Base-by-base conservation (phyloP, 2,888 invertebrate species). In the Oxycera nigricornis region DNA sequence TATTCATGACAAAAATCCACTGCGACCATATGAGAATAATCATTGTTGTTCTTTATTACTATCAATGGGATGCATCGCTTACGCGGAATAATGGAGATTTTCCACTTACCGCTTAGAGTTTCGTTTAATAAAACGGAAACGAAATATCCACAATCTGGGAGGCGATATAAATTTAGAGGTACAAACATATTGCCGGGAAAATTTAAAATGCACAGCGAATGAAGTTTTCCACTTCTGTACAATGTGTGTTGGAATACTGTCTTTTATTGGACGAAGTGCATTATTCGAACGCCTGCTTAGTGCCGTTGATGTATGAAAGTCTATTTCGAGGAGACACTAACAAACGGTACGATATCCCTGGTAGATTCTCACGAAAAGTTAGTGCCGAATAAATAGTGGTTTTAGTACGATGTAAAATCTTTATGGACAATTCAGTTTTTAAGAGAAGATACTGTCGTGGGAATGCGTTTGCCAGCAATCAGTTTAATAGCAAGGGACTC, bases 41-140 rank as follows among this genome's bases (percentile, higher is more conserved):
- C 28, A 59, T 59, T 59, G 59, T 59, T 59, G 59, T 26, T 59
- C 30, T 59, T 59, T 59, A 59, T 59, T 28, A 59, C 59, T 59
- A 59, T 59, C 59, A 59, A 59, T 59, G 59, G 59, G 59, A 59
- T 30, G 30, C 30, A 30, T 28, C 30, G 30, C 59, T 59, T 59
- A 28, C 30, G 11, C 59, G 28, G n/a, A n/a, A 59, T 59, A 59
- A 59, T 59, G 59, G 59, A 59, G 30, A 59, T 59, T 59, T 59
- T 59, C 52, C 24, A 20, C 52, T 55, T 55, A 55, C 24, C 52
- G 52, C 24, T 55, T 55, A 7, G 52, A 2, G 52, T 55, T n/a
- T 55, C 22, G 52, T 55, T 55, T 55, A 55, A 55, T 55, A 55
- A 55, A 55, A 55, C 52, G 52, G 52, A 55, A 55, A 55, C 52